Conservation (phyloP, 1,140 invertebrate species). For the Brachionus sp. region DNA sequence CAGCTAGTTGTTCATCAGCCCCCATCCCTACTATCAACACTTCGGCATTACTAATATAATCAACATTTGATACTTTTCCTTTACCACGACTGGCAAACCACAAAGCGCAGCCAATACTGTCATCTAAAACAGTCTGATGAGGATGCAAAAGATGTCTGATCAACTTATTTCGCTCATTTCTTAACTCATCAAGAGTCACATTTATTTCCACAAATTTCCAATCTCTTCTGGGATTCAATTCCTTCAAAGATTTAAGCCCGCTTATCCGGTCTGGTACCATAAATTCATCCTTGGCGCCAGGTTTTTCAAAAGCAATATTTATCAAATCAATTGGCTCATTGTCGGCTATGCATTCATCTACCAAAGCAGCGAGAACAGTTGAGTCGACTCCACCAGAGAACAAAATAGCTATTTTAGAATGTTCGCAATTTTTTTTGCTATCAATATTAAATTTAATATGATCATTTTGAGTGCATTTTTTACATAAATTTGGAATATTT, state of each 20-base stretch:
- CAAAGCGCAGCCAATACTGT: constrained; percentile 82
- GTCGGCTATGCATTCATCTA: constrained; percentile 68
- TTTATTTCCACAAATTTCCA: constrained; percentile 75
- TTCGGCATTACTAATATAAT: constrained; percentile 42
- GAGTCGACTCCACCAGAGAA: constrained; percentile 96
- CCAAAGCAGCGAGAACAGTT: constrained; percentile 75
- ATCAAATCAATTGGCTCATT: constrained; percentile 81
- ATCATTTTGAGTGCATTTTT: constrained; percentile 22
- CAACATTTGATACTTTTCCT: constrained; percentile 56
- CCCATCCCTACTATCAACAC: constrained; percentile 84
- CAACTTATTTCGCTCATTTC: constrained; percentile 59
- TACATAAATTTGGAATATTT: constrained; percentile 47
- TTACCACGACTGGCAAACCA: constrained; percentile 85
- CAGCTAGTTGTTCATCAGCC: constrained; percentile 92
- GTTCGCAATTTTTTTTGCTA: constrained; percentile 56
- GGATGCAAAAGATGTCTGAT: constrained; percentile 74
- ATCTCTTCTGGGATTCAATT: constrained; percentile 71
- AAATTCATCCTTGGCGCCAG: constrained; percentile 39
- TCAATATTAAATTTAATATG: not conserved
- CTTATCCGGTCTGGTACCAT: constrained; percentile 56
- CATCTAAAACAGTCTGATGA: constrained; percentile 78
- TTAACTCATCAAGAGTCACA: constrained; percentile 69
- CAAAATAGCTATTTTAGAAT: constrained; percentile 76
- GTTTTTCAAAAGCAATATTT: constrained; percentile 85
- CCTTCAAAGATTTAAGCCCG: constrained; percentile 70